A percentile compares a stretch with the other conserved stretches of the same genome.
Evolutionary conservation across 37 sponge, comb jelly and placozoan genomes (phyloP).

Genomic region (Halichondria panicea): DNA sequence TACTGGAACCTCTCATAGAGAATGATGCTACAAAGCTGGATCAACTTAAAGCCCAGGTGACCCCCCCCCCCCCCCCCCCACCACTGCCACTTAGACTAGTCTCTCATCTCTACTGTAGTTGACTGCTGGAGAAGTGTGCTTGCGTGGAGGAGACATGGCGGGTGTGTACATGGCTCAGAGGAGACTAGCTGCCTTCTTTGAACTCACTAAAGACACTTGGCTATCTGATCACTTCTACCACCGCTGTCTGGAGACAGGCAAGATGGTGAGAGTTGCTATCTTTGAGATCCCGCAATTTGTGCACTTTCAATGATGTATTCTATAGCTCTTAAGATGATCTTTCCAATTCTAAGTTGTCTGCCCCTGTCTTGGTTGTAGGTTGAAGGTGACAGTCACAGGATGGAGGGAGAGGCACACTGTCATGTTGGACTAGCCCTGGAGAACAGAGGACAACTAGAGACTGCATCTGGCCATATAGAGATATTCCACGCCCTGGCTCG

Average conservation of each 20-base stretch:
- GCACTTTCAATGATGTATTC: too few relatives aligned
- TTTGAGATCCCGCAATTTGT: too few relatives aligned
- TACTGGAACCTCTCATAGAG: slow-evolving; percentile 71
- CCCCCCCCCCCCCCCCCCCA: too few relatives aligned
- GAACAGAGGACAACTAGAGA: slow-evolving; percentile 71
- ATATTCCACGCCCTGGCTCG: slow-evolving; percentile 59
- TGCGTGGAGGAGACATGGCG: slow-evolving; percentile 59
- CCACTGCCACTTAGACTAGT: too few relatives aligned
- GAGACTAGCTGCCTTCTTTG: slow-evolving; percentile 79
- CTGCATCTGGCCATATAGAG: slow-evolving; percentile 67
- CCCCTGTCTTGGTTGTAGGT: slow-evolving; percentile 25
- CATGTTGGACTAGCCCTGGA: slow-evolving; percentile 77
- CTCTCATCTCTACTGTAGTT: slow-evolving; percentile 21
- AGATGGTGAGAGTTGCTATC: slow-evolving; percentile 10
- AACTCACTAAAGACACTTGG: slow-evolving; percentile 75
- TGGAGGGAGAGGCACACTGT: slow-evolving; percentile 89
- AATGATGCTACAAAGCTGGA: slow-evolving; percentile 63
- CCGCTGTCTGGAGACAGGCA: slow-evolving; percentile 71
- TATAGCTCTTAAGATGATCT: too few relatives aligned
- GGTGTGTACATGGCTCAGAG: slow-evolving; percentile 60
- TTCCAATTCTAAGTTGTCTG: too few relatives aligned
- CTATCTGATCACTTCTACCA: slow-evolving; percentile 84
- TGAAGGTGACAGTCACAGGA: slow-evolving; percentile 53
- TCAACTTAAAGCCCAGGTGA: slow-evolving; percentile 41
- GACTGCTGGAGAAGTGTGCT: slow-evolving; percentile 47